A percentile compares a stretch with the other conserved stretches of the same genome.
phyloP scores from a whole-genome alignment of 2,797 vertebrate genomes.

The Schizothorax lantsangensis region DNA sequence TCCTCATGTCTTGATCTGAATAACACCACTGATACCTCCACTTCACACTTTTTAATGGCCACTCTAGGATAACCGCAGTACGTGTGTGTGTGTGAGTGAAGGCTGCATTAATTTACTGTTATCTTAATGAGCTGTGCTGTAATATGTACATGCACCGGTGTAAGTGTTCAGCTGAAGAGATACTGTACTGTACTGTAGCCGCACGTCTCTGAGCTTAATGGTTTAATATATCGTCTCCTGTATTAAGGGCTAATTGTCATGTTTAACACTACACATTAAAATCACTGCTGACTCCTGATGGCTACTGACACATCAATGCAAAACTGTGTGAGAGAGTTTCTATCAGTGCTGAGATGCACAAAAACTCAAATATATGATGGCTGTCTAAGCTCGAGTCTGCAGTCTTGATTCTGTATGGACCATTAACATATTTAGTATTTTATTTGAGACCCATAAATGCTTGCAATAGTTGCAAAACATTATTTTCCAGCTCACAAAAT shows the following conservation, averaged over 20 bases:
- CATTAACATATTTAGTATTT: neutral
- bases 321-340: neutral
- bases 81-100: constrained; percentile 34
- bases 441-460: constrained; percentile 7
- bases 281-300: neutral
- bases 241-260: constrained; percentile 33
- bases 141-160: constrained; percentile 59
- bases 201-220: constrained; percentile 15
- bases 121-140: constrained; percentile 67
- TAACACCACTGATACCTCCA: constrained; percentile 45
- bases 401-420: constrained; percentile 6
- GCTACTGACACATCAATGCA: neutral
- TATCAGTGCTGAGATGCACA: neutral
- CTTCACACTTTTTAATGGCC: constrained; percentile 33
- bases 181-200: constrained; percentile 49
- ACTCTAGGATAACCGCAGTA: neutral
- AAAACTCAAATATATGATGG: neutral
- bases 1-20: constrained; percentile 44
- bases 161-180: constrained; percentile 56
- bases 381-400: neutral
- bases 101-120: constrained; percentile 69
- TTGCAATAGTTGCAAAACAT: neutral
- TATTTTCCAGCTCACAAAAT: neutral
- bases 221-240: constrained; percentile 33
- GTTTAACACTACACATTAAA: constrained; percentile 39